A percentile compares a stretch with the other conserved stretches of the same genome.
These are phyloP conservation scores for Apoderus coryli DNA, from an alignment of 2,888 invertebrate genomes.

Conservation along the genomic window DNA sequence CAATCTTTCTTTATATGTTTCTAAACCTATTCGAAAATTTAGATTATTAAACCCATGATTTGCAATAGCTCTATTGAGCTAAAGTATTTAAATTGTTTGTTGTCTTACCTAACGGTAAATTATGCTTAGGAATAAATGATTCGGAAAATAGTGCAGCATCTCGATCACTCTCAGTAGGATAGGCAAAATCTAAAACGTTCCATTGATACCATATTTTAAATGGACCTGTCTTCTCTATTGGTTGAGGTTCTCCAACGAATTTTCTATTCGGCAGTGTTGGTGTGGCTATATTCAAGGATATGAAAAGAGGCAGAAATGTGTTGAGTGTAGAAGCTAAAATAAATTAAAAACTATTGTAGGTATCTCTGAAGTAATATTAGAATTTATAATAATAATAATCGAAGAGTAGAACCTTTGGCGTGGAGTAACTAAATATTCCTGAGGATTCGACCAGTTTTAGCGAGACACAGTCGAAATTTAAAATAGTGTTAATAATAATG, in stretches of 20 bases:
- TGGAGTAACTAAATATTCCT: no score
- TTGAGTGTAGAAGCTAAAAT: conserved; percentile 7
- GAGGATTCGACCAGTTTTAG: no score
- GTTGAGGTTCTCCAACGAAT: conserved; percentile 4
- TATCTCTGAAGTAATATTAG: no score
- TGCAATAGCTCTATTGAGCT: no score
- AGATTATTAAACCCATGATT: no score
- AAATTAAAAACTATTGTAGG: no score
- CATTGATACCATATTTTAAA: conserved; percentile 54
- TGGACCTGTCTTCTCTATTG: conserved; percentile 38
- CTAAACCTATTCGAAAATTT: conserved; percentile 48
- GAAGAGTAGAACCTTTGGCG: no score
- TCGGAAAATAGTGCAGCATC: conserved; percentile 42
- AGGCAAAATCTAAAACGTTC: conserved; percentile 61
- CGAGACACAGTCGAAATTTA: no score
- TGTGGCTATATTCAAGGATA: conserved; percentile 31
- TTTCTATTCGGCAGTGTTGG: conserved; percentile 6
- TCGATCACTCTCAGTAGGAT: conserved; percentile 42
- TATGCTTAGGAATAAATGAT: conserved; percentile 54
- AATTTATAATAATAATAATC: no score
- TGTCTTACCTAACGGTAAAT: conserved; percentile 38
- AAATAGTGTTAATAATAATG: no score
- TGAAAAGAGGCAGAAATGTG: conserved; percentile 36
- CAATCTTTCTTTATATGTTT: conserved; percentile 49
- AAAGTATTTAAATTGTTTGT: no score